phyloP scores from a whole-genome alignment of 2,888 invertebrate species.

The Tenthredo scrophulariae region DNA sequence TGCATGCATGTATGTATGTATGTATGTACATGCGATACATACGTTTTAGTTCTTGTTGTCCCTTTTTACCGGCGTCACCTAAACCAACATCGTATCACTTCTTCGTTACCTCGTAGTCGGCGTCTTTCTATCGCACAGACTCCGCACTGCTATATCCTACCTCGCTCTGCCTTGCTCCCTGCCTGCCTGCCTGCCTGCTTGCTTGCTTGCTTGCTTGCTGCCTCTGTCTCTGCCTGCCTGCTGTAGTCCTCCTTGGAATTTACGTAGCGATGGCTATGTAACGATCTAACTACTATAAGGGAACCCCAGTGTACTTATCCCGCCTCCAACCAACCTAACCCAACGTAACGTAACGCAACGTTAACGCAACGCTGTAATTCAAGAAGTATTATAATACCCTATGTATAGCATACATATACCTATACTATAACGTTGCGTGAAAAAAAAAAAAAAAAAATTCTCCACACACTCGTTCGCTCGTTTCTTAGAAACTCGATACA shows the following conservation, averaged over 20 bases:
- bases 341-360: background rate
- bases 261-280: conserved; percentile 6
- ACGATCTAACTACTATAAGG: background rate
- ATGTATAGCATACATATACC: background rate
- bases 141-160: background rate
- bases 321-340: too few species aligned
- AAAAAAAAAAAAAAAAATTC: background rate
- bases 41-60: background rate
- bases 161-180: background rate
- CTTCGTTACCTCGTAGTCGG: conserved; percentile 6
- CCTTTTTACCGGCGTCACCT: conserved; percentile 33
- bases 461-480: background rate
- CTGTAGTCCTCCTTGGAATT: conserved; percentile 14
- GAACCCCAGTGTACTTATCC: too few species aligned
- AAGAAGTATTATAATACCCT: background rate
- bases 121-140: conserved; percentile 19
- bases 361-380: background rate
- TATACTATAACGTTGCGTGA: background rate
- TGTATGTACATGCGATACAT: background rate
- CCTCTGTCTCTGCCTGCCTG: background rate
- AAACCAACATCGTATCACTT: conserved; percentile 39
- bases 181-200: background rate
- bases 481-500: conserved; percentile 4
- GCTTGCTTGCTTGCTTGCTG: background rate
- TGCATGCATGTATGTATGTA: background rate